These are phyloP conservation scores for Muscina levida DNA, from an alignment of 2,888 invertebrate genomes.

Conservation along the genomic window DNA sequence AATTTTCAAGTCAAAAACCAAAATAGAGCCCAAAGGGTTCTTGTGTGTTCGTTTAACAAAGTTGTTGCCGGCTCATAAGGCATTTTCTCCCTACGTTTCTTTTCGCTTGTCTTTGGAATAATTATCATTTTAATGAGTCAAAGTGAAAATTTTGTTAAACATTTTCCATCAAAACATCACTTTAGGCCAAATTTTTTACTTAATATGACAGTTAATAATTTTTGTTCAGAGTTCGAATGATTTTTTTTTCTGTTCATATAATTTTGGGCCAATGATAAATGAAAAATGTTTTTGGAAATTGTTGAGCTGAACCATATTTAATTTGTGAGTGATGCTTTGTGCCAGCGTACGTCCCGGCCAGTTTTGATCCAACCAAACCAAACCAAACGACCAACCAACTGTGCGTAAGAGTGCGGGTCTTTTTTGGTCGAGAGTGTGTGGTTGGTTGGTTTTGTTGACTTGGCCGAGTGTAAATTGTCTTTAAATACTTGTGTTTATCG, in stretches of 20 bases:
- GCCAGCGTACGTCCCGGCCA: neutral
- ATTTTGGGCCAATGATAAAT: slow-evolving; percentile 73
- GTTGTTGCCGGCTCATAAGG: too few relatives aligned
- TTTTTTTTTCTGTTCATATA: slow-evolving; percentile 11
- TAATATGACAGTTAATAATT: slow-evolving; percentile 77
- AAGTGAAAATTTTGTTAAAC: slow-evolving; percentile 75
- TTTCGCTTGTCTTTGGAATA: slow-evolving; percentile 69
- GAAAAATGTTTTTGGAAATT: slow-evolving; percentile 68
- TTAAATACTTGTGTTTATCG: slow-evolving; percentile 46
- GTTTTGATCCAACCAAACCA: neutral
- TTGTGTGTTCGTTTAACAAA: neutral
- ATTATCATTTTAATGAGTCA: slow-evolving; percentile 74
- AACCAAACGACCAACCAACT: slow-evolving; percentile 11
- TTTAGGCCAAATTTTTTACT: slow-evolving; percentile 71
- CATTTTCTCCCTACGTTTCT: slow-evolving; percentile 25
- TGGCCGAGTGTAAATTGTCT: slow-evolving; percentile 45
- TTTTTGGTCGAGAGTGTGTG: too few relatives aligned
- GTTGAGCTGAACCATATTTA: slow-evolving; percentile 72
- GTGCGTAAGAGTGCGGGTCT: slow-evolving; percentile 12
- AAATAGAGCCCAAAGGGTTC: slow-evolving; percentile 55
- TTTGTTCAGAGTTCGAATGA: slow-evolving; percentile 8
- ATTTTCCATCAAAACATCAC: slow-evolving; percentile 69
- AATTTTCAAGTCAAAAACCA: slow-evolving; percentile 6
- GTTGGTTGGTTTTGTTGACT: slow-evolving; percentile 6
- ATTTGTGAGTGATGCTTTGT: slow-evolving; percentile 67